Base-by-base conservation (phyloP, 2,888 invertebrate species). In the Drosophila ezoana region DNA sequence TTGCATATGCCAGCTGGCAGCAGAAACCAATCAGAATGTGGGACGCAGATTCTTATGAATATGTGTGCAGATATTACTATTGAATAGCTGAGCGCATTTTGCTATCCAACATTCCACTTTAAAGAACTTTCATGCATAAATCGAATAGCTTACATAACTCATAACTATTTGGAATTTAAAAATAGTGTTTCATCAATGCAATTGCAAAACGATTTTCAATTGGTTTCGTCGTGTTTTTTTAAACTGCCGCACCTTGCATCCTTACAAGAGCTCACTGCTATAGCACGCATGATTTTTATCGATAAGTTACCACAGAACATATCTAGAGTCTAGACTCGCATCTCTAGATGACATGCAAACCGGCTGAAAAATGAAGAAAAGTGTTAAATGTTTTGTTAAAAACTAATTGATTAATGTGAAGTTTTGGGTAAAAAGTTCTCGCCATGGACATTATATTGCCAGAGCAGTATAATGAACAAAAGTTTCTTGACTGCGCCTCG, bases 361-460 rank as follows among this genome's bases (percentile, higher is more conserved):
- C 74, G 74, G 76, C 56, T 49, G 52, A 33, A 62, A 51, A 62
- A 9, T 62, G 51, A 16, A 9, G 51, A 45, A 1, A 16, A 23
- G 14, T 54, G 52, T 2, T 9, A 41, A 43, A 11, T 58, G 11
- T 41, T 52, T 32, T 41, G 13, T 43, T 8, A 16, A 14, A 1
- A 54, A 33, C 35, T 23, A 11, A 20, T 11, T 28, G 8, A 11
- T 23, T 10, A 16, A 47, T 47, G n/a, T 14, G 23, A 54, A 3
- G 3, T 4, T 32, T 20, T 0, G 53, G 28, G 11, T 41, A 10
- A 18, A 40, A 73, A 57, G 41, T 49, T 9, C 11, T 32, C n/a
- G 40, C 8, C 43, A 90, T 90, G 90, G 90, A 90, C 4, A 63
- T 89, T 5, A 77, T 90, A 41, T 56, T 90, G n/a, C 89, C 90